Conservation (phyloP, 2,113 vertebrate species). For the Indicator maculatus region DNA sequence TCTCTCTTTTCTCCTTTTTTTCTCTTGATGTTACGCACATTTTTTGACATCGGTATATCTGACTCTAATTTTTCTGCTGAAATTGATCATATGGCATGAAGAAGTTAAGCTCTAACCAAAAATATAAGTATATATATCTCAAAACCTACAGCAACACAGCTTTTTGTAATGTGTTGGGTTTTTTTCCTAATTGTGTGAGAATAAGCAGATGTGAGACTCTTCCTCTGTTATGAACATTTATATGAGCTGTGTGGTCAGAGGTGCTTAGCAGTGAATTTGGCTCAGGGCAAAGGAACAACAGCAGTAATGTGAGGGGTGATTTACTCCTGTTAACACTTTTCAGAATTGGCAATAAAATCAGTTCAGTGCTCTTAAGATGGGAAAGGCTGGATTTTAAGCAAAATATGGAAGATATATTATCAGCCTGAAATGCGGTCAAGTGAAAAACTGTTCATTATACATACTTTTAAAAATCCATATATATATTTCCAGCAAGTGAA, state of each 20-base stretch:
- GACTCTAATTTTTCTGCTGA: slow-evolving; percentile 17
- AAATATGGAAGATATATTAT: neutral
- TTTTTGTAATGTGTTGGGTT: neutral
- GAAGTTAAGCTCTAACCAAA: slow-evolving; percentile 14
- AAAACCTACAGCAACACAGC: neutral
- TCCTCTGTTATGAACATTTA: slow-evolving; percentile 51
- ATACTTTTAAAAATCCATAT: neutral
- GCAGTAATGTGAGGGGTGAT: slow-evolving; percentile 53
- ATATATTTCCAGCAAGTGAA: neutral
- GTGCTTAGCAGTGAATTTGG: slow-evolving; percentile 54
- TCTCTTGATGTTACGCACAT: neutral
- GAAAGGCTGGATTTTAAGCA: slow-evolving; percentile 24
- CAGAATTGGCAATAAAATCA: slow-evolving; percentile 53
- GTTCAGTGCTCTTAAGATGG: neutral
- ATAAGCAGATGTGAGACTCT: slow-evolving; percentile 18
- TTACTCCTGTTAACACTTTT: slow-evolving; percentile 63
- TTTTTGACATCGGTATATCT: slow-evolving; percentile 17
- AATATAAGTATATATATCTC: neutral
- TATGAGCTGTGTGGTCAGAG: slow-evolving; percentile 62
- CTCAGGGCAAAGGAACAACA: slow-evolving; percentile 56
- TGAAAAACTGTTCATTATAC: slow-evolving; percentile 18
- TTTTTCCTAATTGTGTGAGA: slow-evolving; percentile 29
- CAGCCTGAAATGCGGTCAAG: neutral
- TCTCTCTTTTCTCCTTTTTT: neutral
- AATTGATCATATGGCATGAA: slow-evolving; percentile 24